Base-by-base conservation (phyloP, 2,888 invertebrate species). In the Idaea biselata region DNA sequence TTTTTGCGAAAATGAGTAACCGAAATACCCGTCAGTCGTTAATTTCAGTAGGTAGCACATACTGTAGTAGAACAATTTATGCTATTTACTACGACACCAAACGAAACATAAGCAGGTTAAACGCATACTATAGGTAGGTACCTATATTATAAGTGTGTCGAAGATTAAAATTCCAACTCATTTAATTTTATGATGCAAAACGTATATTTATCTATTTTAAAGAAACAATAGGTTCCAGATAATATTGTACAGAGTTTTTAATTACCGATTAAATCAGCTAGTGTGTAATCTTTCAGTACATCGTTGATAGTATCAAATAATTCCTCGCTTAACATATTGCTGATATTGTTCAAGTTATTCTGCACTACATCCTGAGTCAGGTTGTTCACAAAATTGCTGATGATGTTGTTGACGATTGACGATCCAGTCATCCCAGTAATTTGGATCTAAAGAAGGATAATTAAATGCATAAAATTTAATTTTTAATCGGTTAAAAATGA, bases 391-490 rank as follows among this genome's bases (percentile, higher is more conserved):
- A 83, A 63, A 11, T 71, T 67, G 70, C 77, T 87, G 68, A 87
- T 85, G 18, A 83, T 65, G 16, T 70, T 65, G 72, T 87, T 87
- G 58, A 87, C 65, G 4, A 83, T 7, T 8, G 60, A 67, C 14
- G 86, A 86, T 11, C 86, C 87, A 11, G 82, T 79, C 83, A 87
- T 77, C 8, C 87, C 86, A 31, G 75, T 69, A 32, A 87, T 68
- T 63, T 79, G 73, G 14, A 87, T 74, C 86, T 87, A 75, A 16
- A 75, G 70, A n/a, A 68, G 32, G 17, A 53, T n/a, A 55, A 6
- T 55, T 17, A 16, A 14, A 14, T 17, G 4, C 16, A 55, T 17
- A 11, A 1, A 16, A 16, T 14, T 16, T 16, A 6, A 7, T 54
- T 54, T 54, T 16, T 16, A 17, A n/a, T 6, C 2, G 1, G 17